Conservation (phyloP, 1,140 invertebrate genomes). For the Brachionus asplanchnoidis region DNA sequence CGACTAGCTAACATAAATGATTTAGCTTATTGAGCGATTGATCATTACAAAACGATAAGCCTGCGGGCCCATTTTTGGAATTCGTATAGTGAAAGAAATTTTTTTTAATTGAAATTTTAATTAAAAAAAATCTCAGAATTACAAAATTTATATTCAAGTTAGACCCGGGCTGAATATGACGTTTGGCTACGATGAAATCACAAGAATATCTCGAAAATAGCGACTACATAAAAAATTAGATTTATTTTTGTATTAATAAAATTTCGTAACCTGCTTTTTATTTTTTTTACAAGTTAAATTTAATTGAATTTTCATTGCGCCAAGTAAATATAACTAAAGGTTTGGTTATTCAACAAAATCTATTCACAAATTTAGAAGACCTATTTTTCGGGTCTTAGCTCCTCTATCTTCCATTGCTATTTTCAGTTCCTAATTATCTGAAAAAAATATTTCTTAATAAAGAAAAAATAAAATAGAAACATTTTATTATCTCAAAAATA, state of each 20-base stretch:
- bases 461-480: too few relatives aligned
- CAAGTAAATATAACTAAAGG: neutral
- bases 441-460: neutral
- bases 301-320: neutral
- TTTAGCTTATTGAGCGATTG: neutral
- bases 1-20: neutral
- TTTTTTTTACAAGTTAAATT: neutral
- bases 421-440: neutral
- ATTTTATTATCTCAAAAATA: neutral
- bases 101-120: neutral
- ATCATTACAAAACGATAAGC: slow-evolving; percentile 1
- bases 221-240: neutral
- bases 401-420: neutral
- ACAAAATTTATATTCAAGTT: neutral
- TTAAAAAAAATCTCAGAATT: neutral
- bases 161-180: neutral
- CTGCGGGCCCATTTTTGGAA: neutral
- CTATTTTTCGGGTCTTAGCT: neutral
- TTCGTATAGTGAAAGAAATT: neutral
- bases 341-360: neutral
- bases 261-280: neutral
- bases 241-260: neutral
- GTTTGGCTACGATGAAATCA: neutral
- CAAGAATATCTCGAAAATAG: neutral
- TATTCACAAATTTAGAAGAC: neutral